Evolutionary conservation across 2,797 vertebrate genomes (phyloP), one percentile per base, ranked within the genome.

Genomic region (Xyrichtys novacula): DNA sequence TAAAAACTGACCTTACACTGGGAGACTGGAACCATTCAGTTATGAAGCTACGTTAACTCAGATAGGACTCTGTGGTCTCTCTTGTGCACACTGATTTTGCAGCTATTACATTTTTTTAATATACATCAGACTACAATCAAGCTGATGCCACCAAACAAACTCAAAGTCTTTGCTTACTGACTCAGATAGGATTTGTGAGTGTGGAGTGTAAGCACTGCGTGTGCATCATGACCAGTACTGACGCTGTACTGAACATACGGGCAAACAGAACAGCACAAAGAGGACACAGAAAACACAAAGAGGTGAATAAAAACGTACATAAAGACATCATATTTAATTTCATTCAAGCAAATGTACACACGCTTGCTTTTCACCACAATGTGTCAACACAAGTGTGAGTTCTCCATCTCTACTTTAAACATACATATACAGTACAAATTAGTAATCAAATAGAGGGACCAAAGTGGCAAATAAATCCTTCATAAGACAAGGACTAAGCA

Each of bases 1-100:
- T 91, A 90, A 65, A 29, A 49, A 44, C 76, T 48, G 19, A 80
- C 85, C 57, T 80, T 78, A 80, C 68, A 76, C 60, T 76, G 64
- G 39, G 44, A 58, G 56, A 77, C 58, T 14, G 61, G 62, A 67
- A 53, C 16, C 53, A 16, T 44, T 60, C 20, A 69, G 46, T 17
- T 53, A 34, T 28, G 1, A 58, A 40, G 38, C 3, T 4, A 20
- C 48, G 25, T 34, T 14, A 23, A 60, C 17, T 20, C 3, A 42
- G n/a, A 7, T 12, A 23, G 23, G 11, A 46, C 10, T 23, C 25
- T 28, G 31, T 38, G 12, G 65, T 32, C 28, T 61, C 19, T 68
- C 25, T 28, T 48, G 19, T 6, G 23, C 1, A 20, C 8, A 25
- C 60, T n/a, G n/a, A n/a, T n/a, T 64, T 31, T 39, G 3, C 12